Percentiles rank a stretch among this genome's conserved stretches.
These are phyloP conservation scores for Atrichornis clamosus DNA, from an alignment of 2,113 vertebrate species.

Conservation along the genomic window DNA sequence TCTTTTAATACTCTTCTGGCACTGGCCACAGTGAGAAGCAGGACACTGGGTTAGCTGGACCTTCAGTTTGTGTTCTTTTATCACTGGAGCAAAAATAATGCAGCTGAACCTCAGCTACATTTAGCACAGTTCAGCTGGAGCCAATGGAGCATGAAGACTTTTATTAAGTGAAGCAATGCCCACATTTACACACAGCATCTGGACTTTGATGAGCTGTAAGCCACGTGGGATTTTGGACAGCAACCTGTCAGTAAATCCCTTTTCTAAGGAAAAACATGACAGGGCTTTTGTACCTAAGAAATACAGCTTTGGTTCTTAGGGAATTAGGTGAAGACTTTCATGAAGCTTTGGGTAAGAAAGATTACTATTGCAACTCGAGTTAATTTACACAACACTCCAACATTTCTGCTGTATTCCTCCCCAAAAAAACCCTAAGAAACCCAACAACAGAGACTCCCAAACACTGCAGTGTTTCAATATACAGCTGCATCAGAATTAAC, in stretches of 20 bases:
- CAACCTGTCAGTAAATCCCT: conserved; percentile 36
- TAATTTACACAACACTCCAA: neutral
- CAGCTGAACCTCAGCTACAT: neutral
- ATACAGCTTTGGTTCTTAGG: neutral
- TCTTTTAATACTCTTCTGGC: neutral
- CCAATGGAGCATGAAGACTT: neutral
- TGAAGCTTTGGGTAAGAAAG: neutral
- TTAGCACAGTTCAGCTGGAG: conserved; percentile 37
- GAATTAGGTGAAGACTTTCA: neutral
- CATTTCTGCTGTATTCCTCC: neutral
- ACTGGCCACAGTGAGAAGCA: neutral
- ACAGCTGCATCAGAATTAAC: neutral
- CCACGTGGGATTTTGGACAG: neutral
- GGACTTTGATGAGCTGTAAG: conserved; percentile 7
- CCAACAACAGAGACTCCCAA: neutral
- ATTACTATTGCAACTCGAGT: neutral
- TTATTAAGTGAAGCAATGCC: conserved; percentile 17
- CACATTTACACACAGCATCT: neutral
- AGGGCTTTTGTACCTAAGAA: neutral
- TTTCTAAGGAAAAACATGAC: neutral
- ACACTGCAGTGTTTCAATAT: neutral
- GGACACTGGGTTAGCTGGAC: neutral
- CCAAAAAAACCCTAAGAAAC: rapidly evolving
- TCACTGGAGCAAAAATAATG: neutral
- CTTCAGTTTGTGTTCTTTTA: neutral